Evolutionary conservation across 2,797 vertebrate species (phyloP).

Genomic region (Malurus leucopterus): DNA sequence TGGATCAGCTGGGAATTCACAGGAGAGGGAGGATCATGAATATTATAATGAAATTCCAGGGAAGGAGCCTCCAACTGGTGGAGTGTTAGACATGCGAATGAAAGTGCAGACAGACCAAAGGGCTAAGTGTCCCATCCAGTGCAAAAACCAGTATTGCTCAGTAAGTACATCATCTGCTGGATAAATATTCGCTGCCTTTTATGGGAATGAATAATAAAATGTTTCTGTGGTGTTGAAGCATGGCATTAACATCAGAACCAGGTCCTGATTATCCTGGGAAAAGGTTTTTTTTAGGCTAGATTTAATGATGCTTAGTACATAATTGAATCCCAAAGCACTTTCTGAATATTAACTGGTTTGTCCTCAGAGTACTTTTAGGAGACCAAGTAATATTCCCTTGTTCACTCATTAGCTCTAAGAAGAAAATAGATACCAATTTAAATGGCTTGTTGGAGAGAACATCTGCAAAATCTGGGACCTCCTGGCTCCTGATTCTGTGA

Average conservation of each 20-base stretch:
- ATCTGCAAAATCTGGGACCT: constrained; percentile 23
- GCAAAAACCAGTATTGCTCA: constrained; percentile 64
- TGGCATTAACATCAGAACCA: constrained; percentile 27
- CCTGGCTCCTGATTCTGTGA: neutral
- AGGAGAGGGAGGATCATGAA: constrained; percentile 69
- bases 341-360: constrained; percentile 51
- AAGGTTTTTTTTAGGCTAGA: constrained; percentile 31
- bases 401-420: constrained; percentile 4
- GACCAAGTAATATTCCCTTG: constrained; percentile 41
- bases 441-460: constrained; percentile 20
- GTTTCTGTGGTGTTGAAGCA: constrained; percentile 21
- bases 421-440: constrained; percentile 27
- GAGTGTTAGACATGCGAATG: constrained; percentile 70
- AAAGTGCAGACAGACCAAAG: constrained; percentile 59
- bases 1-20: constrained; percentile 50
- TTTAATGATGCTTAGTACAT: constrained; percentile 49
- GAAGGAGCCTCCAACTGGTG: constrained; percentile 76
- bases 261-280: constrained; percentile 29
- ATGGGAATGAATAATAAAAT: neutral
- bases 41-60: constrained; percentile 88
- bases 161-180: constrained; percentile 53
- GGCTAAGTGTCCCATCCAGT: constrained; percentile 44
- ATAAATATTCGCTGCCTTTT: neutral
- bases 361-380: constrained; percentile 51
- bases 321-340: constrained; percentile 53